Percentiles rank a stretch among this genome's conserved stretches.
Evolutionary conservation across 53 echinoderm and acorn worm species (phyloP).

Genomic region (Apostichopus leukothele): DNA sequence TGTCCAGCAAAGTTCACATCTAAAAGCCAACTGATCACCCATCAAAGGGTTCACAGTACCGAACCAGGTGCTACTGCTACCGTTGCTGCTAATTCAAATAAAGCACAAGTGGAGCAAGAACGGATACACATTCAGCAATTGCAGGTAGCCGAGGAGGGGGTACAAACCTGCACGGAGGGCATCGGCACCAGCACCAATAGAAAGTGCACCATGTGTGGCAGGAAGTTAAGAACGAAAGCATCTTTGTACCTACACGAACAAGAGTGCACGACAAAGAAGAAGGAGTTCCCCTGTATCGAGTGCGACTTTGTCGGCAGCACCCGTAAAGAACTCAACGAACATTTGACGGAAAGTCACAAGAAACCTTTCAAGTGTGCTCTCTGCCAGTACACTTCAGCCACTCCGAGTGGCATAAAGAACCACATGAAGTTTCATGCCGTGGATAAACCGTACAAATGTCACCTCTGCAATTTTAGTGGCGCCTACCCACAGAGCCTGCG

Average conservation of each 20-base stretch:
- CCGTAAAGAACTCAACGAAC: conserved; percentile 58
- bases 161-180: neutral
- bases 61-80: neutral
- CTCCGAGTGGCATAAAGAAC: conserved; percentile 91
- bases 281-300: conserved; percentile 61
- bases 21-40: neutral
- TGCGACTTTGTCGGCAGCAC: conserved; percentile 66
- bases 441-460: conserved; percentile 93
- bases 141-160: neutral
- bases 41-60: neutral
- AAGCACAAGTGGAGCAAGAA: neutral
- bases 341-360: conserved; percentile 53
- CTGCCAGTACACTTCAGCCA: conserved; percentile 79
- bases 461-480: conserved; percentile 81
- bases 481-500: conserved; percentile 97
- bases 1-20: conserved; percentile 8
- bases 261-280: conserved; percentile 31
- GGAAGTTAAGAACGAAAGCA: conserved; percentile 46
- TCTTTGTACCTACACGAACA: conserved; percentile 42
- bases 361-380: conserved; percentile 79
- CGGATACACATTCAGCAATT: neutral
- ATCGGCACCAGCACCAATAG: neutral
- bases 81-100: neutral
- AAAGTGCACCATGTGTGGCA: conserved; percentile 10
- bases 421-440: conserved; percentile 97